phyloP scores from a whole-genome alignment of 2,888 invertebrate species.

The Ceratothoa steindachneri region DNA sequence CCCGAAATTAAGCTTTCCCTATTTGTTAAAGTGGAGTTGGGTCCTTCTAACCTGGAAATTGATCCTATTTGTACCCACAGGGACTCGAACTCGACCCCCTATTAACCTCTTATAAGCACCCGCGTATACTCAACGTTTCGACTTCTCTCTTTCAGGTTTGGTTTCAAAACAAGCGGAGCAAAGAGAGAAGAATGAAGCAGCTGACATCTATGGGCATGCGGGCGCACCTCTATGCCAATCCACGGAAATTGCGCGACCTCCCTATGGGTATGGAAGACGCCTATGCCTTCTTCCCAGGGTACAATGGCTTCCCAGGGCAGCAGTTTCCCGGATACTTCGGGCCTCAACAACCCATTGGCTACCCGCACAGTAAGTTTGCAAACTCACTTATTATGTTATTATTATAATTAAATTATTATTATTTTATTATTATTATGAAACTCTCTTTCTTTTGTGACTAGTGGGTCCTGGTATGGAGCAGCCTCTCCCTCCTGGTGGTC shows the following conservation, averaged over 20 bases:
- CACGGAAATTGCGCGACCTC: constrained; percentile 44
- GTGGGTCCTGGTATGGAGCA: constrained; percentile 47
- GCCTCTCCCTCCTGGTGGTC: constrained; percentile 47
- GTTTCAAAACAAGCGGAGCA: constrained; percentile 99
- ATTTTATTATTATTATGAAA: neutral
- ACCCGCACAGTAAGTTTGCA: constrained; percentile 31
- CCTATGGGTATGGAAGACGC: constrained; percentile 47
- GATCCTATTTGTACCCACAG: too few species aligned
- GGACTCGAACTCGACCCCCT: too few species aligned
- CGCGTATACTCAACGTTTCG: too few species aligned
- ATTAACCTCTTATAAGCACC: too few species aligned
- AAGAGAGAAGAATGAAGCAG: constrained; percentile 96
- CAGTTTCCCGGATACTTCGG: constrained; percentile 47
- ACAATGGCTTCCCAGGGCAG: constrained; percentile 44
- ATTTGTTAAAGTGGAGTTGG: too few species aligned
- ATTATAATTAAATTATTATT: neutral
- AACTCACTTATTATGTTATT: neutral
- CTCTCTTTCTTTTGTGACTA: constrained; percentile 6
- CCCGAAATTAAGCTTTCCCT: too few species aligned
- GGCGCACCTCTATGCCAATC: constrained; percentile 47
- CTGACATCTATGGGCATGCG: constrained; percentile 56
- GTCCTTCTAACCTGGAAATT: too few species aligned
- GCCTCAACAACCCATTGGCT: constrained; percentile 39
- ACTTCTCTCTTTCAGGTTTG: constrained; percentile 83
- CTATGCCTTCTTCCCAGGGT: constrained; percentile 41